These are phyloP conservation scores for Malurus melanocephalus DNA, from an alignment of 2,113 vertebrate species.

Conservation along the genomic window DNA sequence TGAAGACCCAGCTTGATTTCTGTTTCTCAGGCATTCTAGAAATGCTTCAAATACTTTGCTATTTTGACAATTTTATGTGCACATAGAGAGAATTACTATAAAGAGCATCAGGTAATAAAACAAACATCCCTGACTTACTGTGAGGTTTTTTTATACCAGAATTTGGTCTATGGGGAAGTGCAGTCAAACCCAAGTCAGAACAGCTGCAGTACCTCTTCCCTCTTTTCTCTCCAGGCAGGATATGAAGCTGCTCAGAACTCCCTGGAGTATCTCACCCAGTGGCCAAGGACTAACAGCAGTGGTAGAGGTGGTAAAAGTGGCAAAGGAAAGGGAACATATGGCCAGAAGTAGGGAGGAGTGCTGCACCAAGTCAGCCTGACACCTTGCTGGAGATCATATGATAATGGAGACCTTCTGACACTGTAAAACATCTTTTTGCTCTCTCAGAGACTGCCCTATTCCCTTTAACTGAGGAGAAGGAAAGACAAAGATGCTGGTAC, in stretches of 20 bases:
- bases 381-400: not conserved
- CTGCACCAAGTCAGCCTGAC: not conserved
- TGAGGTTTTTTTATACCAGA: not conserved
- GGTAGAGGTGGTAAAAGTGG: not conserved
- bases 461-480: not conserved
- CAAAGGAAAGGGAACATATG: constrained; percentile 4
- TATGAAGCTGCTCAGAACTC: not conserved
- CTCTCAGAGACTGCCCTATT: not conserved
- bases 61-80: not conserved
- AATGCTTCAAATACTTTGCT: not conserved
- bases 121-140: not conserved
- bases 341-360: not conserved
- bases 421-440: not conserved
- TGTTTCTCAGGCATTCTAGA: not conserved
- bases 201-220: not conserved
- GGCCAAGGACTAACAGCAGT: not conserved
- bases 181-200: not conserved
- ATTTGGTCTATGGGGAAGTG: not conserved
- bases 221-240: not conserved
- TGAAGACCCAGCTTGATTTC: not conserved
- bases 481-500: not conserved
- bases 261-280: not conserved
- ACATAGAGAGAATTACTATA: not conserved
- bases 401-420: not conserved
- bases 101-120: not conserved